These are phyloP conservation scores for Lipotes vexillifer DNA, from an alignment of 2,113 vertebrate genomes.

Conservation along the genomic window DNA sequence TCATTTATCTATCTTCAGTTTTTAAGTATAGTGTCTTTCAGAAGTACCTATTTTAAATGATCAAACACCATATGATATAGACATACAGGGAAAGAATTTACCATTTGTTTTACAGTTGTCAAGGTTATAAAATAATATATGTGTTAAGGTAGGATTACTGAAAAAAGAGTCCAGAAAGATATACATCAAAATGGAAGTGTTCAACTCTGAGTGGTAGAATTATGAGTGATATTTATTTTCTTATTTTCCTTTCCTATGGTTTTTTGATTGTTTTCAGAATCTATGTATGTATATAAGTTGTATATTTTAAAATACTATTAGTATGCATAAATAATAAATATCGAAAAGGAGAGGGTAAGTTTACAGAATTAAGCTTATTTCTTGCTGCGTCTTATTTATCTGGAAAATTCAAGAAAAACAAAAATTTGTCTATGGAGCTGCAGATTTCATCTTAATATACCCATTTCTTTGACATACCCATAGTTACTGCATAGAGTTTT, in stretches of 20 bases:
- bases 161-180: background rate
- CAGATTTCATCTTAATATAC: background rate
- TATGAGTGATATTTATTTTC: background rate
- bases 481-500: background rate
- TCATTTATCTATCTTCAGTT: background rate
- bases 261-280: background rate
- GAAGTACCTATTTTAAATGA: background rate
- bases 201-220: background rate
- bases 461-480: background rate
- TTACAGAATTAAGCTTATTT: background rate
- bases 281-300: background rate
- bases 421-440: background rate
- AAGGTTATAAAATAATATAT: background rate
- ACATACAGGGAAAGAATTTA: background rate
- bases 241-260: background rate
- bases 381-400: background rate
- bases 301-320: background rate
- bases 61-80: background rate
- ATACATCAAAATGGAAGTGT: background rate
- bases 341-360: background rate
- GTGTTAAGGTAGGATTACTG: background rate
- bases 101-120: background rate
- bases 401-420: background rate
- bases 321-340: background rate
- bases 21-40: background rate